A percentile compares a stretch with the other conserved stretches of the same genome.
These are phyloP conservation scores for Synergus japonicus DNA, from an alignment of 2,888 invertebrate species.

Conservation along the genomic window DNA sequence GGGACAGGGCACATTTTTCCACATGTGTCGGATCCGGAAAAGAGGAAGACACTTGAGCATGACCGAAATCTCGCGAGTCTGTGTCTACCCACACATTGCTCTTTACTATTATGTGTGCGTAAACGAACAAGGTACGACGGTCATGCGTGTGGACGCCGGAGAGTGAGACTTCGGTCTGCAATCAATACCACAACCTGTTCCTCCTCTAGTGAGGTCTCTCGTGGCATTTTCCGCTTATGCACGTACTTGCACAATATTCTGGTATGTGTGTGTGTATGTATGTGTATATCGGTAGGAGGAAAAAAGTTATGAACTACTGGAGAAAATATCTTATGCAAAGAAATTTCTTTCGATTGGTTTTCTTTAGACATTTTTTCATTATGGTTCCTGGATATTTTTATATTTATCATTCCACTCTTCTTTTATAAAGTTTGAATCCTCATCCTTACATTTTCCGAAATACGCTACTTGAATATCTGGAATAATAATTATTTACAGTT, in stretches of 20 bases:
- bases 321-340: too few species aligned
- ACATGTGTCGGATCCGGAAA: background rate
- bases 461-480: background rate
- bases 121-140: constrained; percentile 12
- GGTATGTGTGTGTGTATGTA: too few species aligned
- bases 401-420: too few species aligned
- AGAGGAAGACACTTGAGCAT: background rate
- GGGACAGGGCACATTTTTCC: constrained; percentile 1
- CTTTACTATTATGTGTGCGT: constrained; percentile 5
- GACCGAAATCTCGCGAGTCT: constrained; percentile 1
- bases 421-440: background rate
- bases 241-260: background rate
- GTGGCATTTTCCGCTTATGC: constrained; percentile 44
- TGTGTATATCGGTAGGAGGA: too few species aligned
- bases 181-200: constrained; percentile 64
- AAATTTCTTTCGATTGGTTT: too few species aligned
- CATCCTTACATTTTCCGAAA: background rate
- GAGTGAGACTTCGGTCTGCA: constrained; percentile 60
- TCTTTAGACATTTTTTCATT: too few species aligned
- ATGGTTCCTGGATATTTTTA: too few species aligned
- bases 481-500: background rate
- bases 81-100: background rate
- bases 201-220: constrained; percentile 55
- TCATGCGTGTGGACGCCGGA: constrained; percentile 56
- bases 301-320: too few species aligned